Evolutionary conservation across 2,797 vertebrate species (phyloP), one percentile per base, ranked within the genome.

Genomic region (Mionectes olivaceus): DNA sequence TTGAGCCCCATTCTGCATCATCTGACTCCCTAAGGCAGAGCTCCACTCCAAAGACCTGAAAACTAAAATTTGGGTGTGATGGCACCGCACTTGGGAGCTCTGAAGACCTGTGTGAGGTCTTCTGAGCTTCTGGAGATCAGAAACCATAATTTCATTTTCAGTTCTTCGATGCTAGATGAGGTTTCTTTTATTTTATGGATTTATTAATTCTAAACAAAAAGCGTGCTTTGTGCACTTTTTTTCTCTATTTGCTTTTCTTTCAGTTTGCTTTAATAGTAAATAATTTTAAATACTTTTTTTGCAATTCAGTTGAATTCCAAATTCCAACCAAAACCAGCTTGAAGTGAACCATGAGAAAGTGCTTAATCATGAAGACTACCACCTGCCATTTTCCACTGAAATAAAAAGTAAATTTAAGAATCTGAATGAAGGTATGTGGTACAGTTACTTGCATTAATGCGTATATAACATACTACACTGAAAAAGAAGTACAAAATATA

Each of bases 351-450:
- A n/a, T 49, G n/a, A 87, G 52, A 67, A 79, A 80, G 49, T 32
- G 25, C 41, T 82, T 81, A 69, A 69, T 80, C 91, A 74, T 60
- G 47, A 89, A 61, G 57, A 83, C 75, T 76, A 68, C 35, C 70
- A 83, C 44, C 56, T 91, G 71, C 55, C 82, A 71, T 89, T 95
- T 93, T 87, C 64, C 37, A 70, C 79, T 91, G 75, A 69, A 74
- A 53, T 80, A 80, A 68, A 94, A 90, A 74, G 52, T 77, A 79
- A 76, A 79, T 87, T 89, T 89, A 87, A 67, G 52, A 80, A 41
- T 70, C 68, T 41, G 44, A 87, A 80, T 82, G 33, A 87, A 83
- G 30, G 60, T 80, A 53, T 60, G 56, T 43, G 37, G 44, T 49
- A 37, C 7, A 19, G 52, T 84, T 79, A 77, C 35, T 93, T 88